phyloP scores from a whole-genome alignment of 2,113 vertebrate genomes.

The Cheirogaleus medius region DNA sequence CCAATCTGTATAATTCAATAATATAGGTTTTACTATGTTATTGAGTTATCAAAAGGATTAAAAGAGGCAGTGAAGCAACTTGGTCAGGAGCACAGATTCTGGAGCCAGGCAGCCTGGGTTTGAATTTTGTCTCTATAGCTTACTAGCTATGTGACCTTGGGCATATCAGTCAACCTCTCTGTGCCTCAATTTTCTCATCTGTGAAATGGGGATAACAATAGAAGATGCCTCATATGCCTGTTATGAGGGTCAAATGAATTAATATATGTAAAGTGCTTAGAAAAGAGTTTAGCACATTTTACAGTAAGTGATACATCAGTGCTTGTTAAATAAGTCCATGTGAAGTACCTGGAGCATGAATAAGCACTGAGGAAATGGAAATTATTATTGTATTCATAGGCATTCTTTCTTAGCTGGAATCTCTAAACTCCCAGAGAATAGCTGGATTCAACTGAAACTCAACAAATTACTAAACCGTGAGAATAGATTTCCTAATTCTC shows the following conservation, averaged over 20 bases:
- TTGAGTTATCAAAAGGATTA: not conserved
- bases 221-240: not conserved
- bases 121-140: not conserved
- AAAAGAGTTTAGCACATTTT: not conserved
- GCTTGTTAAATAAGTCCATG: not conserved
- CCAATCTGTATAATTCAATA: not conserved
- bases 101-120: not conserved
- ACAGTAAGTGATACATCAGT: not conserved
- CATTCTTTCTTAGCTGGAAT: slow-evolving; percentile 16
- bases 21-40: not conserved
- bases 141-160: not conserved
- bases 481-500: slow-evolving; percentile 31
- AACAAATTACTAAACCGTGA: not conserved
- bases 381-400: not conserved
- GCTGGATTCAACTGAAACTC: slow-evolving; percentile 44
- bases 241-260: slow-evolving; percentile 19
- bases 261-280: not conserved
- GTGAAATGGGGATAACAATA: not conserved
- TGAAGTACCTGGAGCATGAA: not conserved
- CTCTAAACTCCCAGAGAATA: slow-evolving; percentile 32
- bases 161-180: not conserved
- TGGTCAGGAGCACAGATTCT: not conserved
- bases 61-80: not conserved
- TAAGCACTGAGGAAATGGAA: not conserved
- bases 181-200: not conserved